Conservation (phyloP, 1,140 invertebrate species). For the Homalodisca vitripennis region DNA sequence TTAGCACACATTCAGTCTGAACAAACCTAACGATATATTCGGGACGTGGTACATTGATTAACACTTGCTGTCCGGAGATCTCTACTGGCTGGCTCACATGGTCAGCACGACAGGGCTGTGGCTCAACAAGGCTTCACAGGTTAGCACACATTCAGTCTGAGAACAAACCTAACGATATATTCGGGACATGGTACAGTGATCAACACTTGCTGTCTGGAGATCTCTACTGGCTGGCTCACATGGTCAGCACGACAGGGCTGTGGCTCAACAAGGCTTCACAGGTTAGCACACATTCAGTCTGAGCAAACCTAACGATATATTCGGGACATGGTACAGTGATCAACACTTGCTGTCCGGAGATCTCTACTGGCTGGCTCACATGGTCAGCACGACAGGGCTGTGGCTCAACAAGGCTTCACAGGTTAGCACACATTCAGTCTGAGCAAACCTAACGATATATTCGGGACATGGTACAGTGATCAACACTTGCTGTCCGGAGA, state of each 20-base stretch:
- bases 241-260: conserved; percentile 74
- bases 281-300: too few species aligned
- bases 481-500: conserved; percentile 79
- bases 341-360: conserved; percentile 79
- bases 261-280: conserved; percentile 83
- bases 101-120: conserved; percentile 77
- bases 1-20: too few species aligned
- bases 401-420: conserved; percentile 83
- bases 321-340: conserved; percentile 88
- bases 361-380: conserved; percentile 74
- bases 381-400: conserved; percentile 75
- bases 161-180: conserved; percentile 88
- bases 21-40: conserved; percentile 88
- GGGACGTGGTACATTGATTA: conserved; percentile 87
- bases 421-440: too few species aligned
- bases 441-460: conserved; percentile 88
- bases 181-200: conserved; percentile 87
- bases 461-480: conserved; percentile 87
- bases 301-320: conserved; percentile 88
- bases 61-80: conserved; percentile 77
- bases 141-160: too few species aligned
- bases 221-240: conserved; percentile 73
- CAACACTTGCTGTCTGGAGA: conserved; percentile 79
- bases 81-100: conserved; percentile 76
- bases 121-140: conserved; percentile 81